Percentiles rank a stretch among this genome's conserved stretches.
phyloP scores from a whole-genome alignment of 2,888 invertebrate species.

The Campaea margaritaria region DNA sequence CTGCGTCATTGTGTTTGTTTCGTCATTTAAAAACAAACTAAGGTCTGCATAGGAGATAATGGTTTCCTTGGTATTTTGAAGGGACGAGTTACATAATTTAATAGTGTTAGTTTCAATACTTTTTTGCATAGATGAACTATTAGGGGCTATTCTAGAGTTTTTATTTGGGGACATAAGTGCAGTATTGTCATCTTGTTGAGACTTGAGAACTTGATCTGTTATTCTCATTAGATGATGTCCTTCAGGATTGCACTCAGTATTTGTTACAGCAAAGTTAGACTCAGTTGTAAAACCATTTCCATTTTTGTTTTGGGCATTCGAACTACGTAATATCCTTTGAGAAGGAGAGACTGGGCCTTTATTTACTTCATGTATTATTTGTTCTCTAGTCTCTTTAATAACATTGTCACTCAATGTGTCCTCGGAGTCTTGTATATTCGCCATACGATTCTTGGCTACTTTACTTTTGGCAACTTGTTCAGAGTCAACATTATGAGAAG shows the following conservation, averaged over 20 bases:
- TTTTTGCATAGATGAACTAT: background rate
- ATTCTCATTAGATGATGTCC: background rate
- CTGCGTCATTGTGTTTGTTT: slow-evolving; percentile 3
- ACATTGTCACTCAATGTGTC: background rate
- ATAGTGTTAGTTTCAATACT: background rate
- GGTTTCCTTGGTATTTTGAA: slow-evolving; percentile 7
- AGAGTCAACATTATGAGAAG: background rate
- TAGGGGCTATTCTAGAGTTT: background rate
- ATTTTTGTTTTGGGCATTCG: slow-evolving; percentile 5
- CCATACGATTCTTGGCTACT: background rate
- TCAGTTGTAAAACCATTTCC: background rate
- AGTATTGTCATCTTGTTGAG: background rate
- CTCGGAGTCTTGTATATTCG: background rate
- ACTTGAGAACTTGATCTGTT: background rate
- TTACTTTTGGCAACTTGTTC: background rate
- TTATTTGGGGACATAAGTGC: background rate
- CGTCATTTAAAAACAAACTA: slow-evolving; percentile 48
- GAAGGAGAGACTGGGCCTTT: background rate
- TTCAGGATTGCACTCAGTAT: background rate
- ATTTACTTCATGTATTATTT: background rate
- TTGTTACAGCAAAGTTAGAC: background rate
- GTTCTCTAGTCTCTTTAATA: too few species aligned
- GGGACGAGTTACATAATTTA: background rate
- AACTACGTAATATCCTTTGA: slow-evolving; percentile 23
- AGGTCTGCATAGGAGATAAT: slow-evolving; percentile 52